Conservation (phyloP, 2,888 invertebrate species). For the Epsilonema sp. region DNA sequence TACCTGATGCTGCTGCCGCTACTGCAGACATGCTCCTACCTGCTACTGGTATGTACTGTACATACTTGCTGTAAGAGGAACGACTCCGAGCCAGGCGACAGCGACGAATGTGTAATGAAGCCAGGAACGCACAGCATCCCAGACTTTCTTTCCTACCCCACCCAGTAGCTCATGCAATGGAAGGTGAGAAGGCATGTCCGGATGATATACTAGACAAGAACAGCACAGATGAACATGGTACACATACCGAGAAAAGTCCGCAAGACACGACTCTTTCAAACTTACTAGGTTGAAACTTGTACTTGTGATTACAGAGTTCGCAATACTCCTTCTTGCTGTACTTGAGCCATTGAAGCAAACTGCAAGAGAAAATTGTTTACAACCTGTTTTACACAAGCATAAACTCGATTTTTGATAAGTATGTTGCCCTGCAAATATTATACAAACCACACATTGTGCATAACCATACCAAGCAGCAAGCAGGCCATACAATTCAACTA, state of each 20-base stretch:
- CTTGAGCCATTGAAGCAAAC: slow-evolving; percentile 94
- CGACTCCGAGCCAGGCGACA: slow-evolving; percentile 86
- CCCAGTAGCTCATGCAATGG: slow-evolving; percentile 77
- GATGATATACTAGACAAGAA: slow-evolving; percentile 55
- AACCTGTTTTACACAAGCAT: too few species aligned
- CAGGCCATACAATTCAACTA: too few species aligned
- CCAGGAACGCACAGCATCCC: slow-evolving; percentile 85
- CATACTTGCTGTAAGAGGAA: slow-evolving; percentile 74
- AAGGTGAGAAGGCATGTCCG: slow-evolving; percentile 93
- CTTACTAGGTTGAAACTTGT: slow-evolving; percentile 79
- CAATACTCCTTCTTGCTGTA: slow-evolving; percentile 96
- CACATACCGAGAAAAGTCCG: too few species aligned
- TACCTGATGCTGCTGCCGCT: too few species aligned
- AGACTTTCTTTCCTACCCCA: slow-evolving; percentile 67
- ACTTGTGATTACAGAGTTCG: slow-evolving; percentile 87
- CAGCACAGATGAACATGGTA: slow-evolving; percentile 2
- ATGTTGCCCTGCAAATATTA: neutral
- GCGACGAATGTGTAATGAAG: slow-evolving; percentile 89
- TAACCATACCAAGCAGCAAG: too few species aligned
- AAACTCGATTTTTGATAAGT: too few species aligned
- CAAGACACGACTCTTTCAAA: too few species aligned
- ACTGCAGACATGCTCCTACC: too few species aligned
- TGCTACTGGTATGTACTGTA: too few species aligned
- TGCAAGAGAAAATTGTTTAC: too few species aligned
- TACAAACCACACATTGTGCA: neutral